A percentile compares a stretch with the other conserved stretches of the same genome.
Evolutionary conservation across 1,140 invertebrate genomes (phyloP).

Genomic region (Lerema accius): DNA sequence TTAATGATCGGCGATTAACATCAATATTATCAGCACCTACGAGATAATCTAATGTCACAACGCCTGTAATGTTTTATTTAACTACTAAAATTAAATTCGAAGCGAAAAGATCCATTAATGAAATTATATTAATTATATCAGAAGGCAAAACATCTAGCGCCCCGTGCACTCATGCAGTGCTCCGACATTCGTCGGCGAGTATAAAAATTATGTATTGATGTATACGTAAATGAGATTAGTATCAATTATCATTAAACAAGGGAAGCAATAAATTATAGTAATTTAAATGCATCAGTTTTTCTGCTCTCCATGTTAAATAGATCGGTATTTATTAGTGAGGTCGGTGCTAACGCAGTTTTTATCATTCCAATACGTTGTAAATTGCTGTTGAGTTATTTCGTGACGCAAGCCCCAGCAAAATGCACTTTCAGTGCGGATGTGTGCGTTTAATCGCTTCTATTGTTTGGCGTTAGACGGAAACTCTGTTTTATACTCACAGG

Average conservation of each 20-base stretch:
- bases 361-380: constrained; percentile 9
- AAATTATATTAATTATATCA: neutral
- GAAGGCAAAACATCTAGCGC: constrained; percentile 3
- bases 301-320: constrained; percentile 6
- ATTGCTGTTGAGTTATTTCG: neutral
- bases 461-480: constrained; percentile 54
- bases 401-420: constrained; percentile 24
- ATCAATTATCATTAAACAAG: constrained; percentile 32
- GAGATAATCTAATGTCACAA: constrained; percentile 7
- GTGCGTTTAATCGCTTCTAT: constrained; percentile 49
- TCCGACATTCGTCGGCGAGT: constrained; percentile 16
- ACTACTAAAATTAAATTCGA: constrained; percentile 8
- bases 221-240: constrained; percentile 28
- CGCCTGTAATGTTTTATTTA: neutral
- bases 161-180: neutral
- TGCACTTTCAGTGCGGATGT: constrained; percentile 41
- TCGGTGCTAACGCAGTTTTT: neutral
- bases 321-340: constrained; percentile 11
- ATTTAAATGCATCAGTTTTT: constrained; percentile 27
- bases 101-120: neutral
- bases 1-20: neutral
- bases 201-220: constrained; percentile 32
- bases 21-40: neutral
- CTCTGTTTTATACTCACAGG: constrained; percentile 58
- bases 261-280: constrained; percentile 28